These are phyloP conservation scores for Burhinus bistriatus DNA, from an alignment of 2,113 vertebrate genomes.

Conservation along the genomic window DNA sequence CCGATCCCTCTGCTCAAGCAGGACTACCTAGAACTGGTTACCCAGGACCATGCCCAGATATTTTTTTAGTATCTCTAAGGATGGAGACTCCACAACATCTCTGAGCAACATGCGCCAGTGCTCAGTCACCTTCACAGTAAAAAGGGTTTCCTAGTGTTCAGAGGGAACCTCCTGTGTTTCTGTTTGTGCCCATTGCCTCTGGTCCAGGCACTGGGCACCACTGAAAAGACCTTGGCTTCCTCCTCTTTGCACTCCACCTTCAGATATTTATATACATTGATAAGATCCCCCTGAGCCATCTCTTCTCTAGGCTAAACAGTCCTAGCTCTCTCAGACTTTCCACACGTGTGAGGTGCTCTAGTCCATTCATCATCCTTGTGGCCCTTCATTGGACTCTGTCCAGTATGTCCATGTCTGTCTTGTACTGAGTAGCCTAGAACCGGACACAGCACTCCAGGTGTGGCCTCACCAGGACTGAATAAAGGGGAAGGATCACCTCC, in stretches of 20 bases:
- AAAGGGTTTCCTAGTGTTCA: background rate
- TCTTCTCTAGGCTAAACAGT: background rate
- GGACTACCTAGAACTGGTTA: background rate
- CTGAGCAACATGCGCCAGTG: background rate
- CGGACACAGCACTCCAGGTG: background rate
- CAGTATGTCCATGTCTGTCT: background rate
- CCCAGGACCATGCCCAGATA: background rate
- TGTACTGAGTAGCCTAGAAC: background rate
- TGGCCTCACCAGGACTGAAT: background rate
- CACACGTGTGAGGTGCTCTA: background rate
- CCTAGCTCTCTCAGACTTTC: background rate
- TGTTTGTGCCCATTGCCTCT: background rate
- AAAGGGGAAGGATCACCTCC: background rate
- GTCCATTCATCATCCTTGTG: background rate
- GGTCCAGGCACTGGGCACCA: background rate
- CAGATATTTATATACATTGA: background rate
- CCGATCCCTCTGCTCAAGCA: background rate
- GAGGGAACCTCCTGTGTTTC: background rate
- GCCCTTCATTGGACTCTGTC: background rate
- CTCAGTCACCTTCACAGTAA: background rate
- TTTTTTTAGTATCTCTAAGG: background rate
- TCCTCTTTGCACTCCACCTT: background rate
- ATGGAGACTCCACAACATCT: background rate
- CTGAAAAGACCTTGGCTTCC: background rate
- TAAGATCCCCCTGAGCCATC: background rate